Evolutionary conservation across 2,797 vertebrate species (phyloP), one percentile per base, ranked within the genome.

Genomic region (Lateolabrax maculatus): DNA sequence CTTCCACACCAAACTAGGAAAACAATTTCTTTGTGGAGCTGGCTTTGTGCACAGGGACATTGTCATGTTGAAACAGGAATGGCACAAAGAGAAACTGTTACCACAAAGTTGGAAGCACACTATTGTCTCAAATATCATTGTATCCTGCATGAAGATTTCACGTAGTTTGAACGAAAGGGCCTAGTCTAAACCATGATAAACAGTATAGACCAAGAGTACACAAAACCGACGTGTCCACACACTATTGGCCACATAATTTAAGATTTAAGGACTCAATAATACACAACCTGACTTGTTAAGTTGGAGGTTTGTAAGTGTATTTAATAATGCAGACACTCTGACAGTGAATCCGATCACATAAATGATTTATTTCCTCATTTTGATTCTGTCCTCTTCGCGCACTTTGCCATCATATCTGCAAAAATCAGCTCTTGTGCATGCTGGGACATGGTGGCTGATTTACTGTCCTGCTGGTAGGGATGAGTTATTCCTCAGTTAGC

Each of bases 401-500:
- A 23, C 73, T 72, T 29, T n/a, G 37, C 81, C 67, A 60, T 83
- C 69, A 61, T 81, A 75, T 82, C 62, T 73, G 43, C 9, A 79
- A 84, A 49, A 81, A 77, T 37, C 80, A 52, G 83, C 65, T 71
- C 69, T 66, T 0, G 48, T 76, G 81, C 65, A 77, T 69, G 61
- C 76, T 79, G 85, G 75, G 77, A 87, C 60, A 37, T 16, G 60
- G 75, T 23, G 85, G 75, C 76, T 87, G 83, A 92, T 90, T 90
- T 91, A 90, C 43, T 19, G 51, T 63, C 58, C 71, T 23, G 70
- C 65, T 84, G 25, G 65, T 44, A 27, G 63, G 60, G 71, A 86
- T 86, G 83, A 91, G 77, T 90, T 91, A 92, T 89, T 76, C 71
- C 75, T 77, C 71, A 41, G 81, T 91, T 83, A 87, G 71, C 73